Evolutionary conservation across 2,888 invertebrate genomes (phyloP).

Genomic region (Polyommatus iphigenia): DNA sequence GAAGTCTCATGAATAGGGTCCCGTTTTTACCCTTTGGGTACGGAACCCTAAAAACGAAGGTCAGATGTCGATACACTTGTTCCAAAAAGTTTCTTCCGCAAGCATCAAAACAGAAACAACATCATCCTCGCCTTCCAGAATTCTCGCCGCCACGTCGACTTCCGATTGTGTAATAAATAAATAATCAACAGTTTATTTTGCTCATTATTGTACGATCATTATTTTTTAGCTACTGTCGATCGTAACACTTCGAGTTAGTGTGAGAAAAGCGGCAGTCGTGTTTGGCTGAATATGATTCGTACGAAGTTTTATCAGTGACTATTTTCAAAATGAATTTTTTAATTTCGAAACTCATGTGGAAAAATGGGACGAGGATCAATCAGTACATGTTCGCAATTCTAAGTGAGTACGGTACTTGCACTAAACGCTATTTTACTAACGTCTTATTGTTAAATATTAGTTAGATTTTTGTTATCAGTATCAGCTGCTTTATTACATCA

Average conservation of each 20-base stretch:
- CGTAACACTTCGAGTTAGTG: conserved; percentile 48
- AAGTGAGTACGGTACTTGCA: conserved; percentile 54
- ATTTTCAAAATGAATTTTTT: conserved; percentile 61
- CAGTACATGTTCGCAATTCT: conserved; percentile 71
- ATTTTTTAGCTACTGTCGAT: conserved; percentile 44
- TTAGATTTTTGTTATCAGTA: background rate
- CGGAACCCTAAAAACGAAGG: background rate
- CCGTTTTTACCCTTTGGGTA: too few relatives aligned
- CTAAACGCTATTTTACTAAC: background rate
- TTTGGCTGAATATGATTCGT: conserved; percentile 46
- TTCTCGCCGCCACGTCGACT: background rate
- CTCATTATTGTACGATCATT: conserved; percentile 17
- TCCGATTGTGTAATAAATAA: background rate
- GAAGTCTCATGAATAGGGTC: too few relatives aligned
- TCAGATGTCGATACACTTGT: background rate
- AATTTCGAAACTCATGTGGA: conserved; percentile 64
- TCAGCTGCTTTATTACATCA: too few relatives aligned
- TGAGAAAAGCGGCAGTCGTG: conserved; percentile 52
- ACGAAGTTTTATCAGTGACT: conserved; percentile 38
- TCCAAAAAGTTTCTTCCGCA: background rate
- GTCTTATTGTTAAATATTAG: background rate
- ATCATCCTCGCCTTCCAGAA: conserved; percentile 4
- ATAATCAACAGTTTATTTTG: background rate
- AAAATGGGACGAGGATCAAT: conserved; percentile 67
- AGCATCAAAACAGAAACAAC: background rate